A percentile compares a stretch with the other conserved stretches of the same genome.
Evolutionary conservation across 2,797 vertebrate species (phyloP).

Genomic region (Tenualosa ilisha): DNA sequence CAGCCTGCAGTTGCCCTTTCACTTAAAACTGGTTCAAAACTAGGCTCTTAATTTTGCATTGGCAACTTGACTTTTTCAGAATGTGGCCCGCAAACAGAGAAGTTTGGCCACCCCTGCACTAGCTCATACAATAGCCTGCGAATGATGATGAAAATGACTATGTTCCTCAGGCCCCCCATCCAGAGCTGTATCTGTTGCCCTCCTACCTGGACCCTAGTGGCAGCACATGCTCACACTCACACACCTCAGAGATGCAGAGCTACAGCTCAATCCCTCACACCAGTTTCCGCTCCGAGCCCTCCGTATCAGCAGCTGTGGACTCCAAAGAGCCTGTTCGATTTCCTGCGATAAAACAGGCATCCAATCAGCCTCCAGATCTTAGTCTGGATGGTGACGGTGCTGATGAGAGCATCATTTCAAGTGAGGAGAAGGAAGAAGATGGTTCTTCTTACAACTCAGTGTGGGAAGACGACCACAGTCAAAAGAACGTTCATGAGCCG

Average conservation of each 20-base stretch:
- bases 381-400: slow-evolving; percentile 45
- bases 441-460: slow-evolving; percentile 50
- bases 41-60: too few species aligned
- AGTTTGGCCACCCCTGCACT: too few species aligned
- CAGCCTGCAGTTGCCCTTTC: too few species aligned
- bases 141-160: too few species aligned
- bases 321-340: slow-evolving; percentile 71
- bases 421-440: slow-evolving; percentile 61
- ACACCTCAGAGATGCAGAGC: slow-evolving; percentile 69
- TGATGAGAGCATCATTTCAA: slow-evolving; percentile 60
- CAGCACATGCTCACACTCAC: slow-evolving; percentile 67
- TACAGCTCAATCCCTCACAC: slow-evolving; percentile 67
- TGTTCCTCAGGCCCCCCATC: slow-evolving; percentile 78
- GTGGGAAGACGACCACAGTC: slow-evolving; percentile 50
- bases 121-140: too few species aligned
- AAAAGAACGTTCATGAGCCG: not conserved
- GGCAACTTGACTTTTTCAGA: too few species aligned
- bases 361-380: slow-evolving; percentile 60
- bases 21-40: too few species aligned
- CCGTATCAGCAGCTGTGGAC: not conserved
- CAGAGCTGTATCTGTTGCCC: slow-evolving; percentile 89
- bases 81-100: too few species aligned
- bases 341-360: slow-evolving; percentile 66
- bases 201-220: slow-evolving; percentile 70
- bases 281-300: slow-evolving; percentile 57